These are phyloP conservation scores for Unio delphinus DNA, from an alignment of 2,888 invertebrate species.

Conservation along the genomic window DNA sequence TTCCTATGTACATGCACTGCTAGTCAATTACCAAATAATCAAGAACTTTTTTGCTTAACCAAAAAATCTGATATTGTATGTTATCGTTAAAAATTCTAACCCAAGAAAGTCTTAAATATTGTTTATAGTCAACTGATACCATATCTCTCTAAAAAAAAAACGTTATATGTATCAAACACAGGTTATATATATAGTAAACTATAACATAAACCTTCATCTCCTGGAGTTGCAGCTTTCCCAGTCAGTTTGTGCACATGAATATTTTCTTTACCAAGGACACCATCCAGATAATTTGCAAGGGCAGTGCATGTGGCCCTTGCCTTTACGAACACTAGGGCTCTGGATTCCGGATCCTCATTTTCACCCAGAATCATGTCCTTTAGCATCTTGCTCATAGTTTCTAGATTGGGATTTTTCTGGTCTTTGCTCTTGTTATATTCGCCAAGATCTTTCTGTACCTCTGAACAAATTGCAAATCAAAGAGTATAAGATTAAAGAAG, in stretches of 20 bases:
- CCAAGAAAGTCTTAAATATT: too few relatives aligned
- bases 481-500: too few relatives aligned
- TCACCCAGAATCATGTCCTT: conserved; percentile 17
- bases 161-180: too few relatives aligned
- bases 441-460: conserved; percentile 27
- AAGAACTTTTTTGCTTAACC: too few relatives aligned
- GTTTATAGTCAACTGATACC: background rate
- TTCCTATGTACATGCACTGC: too few relatives aligned
- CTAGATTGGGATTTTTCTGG: conserved; percentile 42
- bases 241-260: conserved; percentile 13
- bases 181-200: too few relatives aligned
- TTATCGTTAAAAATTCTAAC: too few relatives aligned
- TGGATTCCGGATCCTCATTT: conserved; percentile 27
- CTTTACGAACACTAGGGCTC: conserved; percentile 51
- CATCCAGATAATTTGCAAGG: conserved; percentile 35
- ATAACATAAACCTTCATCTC: conserved; percentile 23
- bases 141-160: too few relatives aligned
- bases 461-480: conserved; percentile 9
- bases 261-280: conserved; percentile 12
- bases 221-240: conserved; percentile 24
- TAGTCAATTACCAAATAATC: too few relatives aligned
- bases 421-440: conserved; percentile 3
- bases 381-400: conserved; percentile 26
- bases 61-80: too few relatives aligned
- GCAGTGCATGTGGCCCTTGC: conserved; percentile 47